Conservation (phyloP, 2,888 invertebrate species). For the Elaeidobius kamerunicus region DNA sequence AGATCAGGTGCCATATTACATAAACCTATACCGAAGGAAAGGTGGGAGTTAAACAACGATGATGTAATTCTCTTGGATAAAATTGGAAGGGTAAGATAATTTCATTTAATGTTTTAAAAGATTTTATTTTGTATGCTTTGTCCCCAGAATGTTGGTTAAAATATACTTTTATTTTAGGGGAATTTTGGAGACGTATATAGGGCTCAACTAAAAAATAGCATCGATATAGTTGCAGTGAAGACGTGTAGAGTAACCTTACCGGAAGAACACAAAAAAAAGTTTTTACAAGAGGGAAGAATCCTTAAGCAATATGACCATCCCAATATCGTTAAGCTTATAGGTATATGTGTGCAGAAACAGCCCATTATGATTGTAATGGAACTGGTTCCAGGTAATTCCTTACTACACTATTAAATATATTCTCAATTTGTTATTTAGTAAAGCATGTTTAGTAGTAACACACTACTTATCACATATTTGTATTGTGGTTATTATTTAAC, state of each 20-base stretch:
- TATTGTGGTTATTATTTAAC: too few relatives aligned
- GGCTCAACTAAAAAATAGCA: constrained; percentile 78
- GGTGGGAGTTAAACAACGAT: constrained; percentile 95
- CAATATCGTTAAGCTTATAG: constrained; percentile 93
- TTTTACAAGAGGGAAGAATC: constrained; percentile 92
- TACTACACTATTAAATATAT: too few relatives aligned
- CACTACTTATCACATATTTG: too few relatives aligned
- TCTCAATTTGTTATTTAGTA: too few relatives aligned
- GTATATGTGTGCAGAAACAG: constrained; percentile 96
- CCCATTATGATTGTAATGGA: constrained; percentile 99
- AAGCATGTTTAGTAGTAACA: too few relatives aligned
- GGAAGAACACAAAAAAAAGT: constrained; percentile 90
- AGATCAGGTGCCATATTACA: constrained; percentile 87
- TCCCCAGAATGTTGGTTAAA: neutral
- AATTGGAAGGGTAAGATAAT: constrained; percentile 80
- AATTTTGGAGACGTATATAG: constrained; percentile 98
- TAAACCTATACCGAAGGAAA: constrained; percentile 82
- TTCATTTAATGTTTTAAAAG: neutral
- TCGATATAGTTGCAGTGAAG: constrained; percentile 91
- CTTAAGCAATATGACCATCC: constrained; percentile 96
- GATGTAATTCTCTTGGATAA: constrained; percentile 89
- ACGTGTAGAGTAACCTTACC: constrained; percentile 92
- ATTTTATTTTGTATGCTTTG: neutral
- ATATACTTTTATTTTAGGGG: constrained; percentile 75
- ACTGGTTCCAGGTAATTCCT: constrained; percentile 79